Percentiles rank a stretch among this genome's conserved stretches.
Conservation (phyloP, 53 echinoderm and acorn worm species). For the Arbacia lixula region DNA sequence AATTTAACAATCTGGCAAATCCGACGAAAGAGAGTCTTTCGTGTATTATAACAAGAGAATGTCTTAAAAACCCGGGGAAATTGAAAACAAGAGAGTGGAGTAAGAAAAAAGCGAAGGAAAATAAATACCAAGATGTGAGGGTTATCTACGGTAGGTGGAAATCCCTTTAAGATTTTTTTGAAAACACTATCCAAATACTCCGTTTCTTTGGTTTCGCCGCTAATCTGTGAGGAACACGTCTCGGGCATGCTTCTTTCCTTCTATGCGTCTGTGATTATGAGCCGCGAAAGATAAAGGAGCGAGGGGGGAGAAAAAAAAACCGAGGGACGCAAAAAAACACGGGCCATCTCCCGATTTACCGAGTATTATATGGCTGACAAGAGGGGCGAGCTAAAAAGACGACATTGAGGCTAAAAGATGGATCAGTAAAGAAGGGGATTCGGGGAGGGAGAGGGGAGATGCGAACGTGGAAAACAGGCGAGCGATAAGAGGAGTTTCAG, state of each 20-base stretch:
- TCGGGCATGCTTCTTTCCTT: background rate
- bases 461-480: background rate
- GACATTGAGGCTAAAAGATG: too few relatives aligned
- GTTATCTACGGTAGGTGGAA: background rate
- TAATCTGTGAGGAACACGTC: constrained; percentile 5
- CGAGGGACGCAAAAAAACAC: too few relatives aligned
- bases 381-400: too few relatives aligned
- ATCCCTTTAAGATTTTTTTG: constrained; percentile 17
- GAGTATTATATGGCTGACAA: too few relatives aligned
- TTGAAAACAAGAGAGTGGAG: background rate
- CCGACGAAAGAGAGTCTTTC: background rate
- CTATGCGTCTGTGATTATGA: background rate
- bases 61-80: background rate
- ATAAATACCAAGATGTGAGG: background rate
- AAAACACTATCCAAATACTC: constrained; percentile 33
- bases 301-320: too few relatives aligned
- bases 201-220: constrained; percentile 30
- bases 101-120: background rate
- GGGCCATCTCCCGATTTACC: too few relatives aligned
- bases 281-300: too few relatives aligned
- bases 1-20: constrained; percentile 17
- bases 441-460: background rate
- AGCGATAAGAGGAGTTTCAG: constrained; percentile 4
- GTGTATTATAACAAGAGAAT: constrained; percentile 9
- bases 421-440: background rate